Percentiles rank a stretch among this genome's conserved stretches.
phyloP scores from a whole-genome alignment of 2,797 vertebrate genomes.

The Neosilurus hyrtlii region DNA sequence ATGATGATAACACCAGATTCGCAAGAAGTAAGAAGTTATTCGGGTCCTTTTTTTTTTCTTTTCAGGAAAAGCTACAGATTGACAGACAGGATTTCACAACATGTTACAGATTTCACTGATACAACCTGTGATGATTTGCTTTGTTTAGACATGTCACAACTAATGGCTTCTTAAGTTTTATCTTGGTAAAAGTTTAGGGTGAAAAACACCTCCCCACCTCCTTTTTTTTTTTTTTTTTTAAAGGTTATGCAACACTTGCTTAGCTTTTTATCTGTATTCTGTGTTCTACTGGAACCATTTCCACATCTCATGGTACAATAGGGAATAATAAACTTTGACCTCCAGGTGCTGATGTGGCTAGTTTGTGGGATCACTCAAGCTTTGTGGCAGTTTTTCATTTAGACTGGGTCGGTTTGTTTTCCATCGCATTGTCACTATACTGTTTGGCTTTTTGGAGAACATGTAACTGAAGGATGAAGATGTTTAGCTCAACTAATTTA shows the following conservation, averaged over 20 bases:
- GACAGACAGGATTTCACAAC: not conserved
- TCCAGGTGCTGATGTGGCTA: not conserved
- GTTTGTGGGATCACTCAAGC: not conserved
- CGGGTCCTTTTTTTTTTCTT: not conserved
- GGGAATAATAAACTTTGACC: not conserved
- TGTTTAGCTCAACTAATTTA: not conserved
- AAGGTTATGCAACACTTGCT: not conserved
- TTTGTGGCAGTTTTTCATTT: not conserved
- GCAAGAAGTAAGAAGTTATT: not conserved
- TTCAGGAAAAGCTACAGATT: not conserved
- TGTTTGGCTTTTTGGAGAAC: not conserved
- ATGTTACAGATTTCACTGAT: not conserved
- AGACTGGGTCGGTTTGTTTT: not conserved
- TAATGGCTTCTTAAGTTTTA: not conserved
- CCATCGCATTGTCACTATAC: not conserved
- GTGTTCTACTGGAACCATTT: not conserved
- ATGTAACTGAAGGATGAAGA: not conserved
- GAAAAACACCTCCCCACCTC: not conserved
- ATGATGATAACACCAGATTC: not conserved
- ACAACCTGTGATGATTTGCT: not conserved
- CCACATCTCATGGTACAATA: not conserved
- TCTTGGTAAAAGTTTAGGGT: not conserved
- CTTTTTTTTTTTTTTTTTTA: not conserved
- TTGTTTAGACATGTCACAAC: constrained; percentile 5
- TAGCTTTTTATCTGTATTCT: not conserved